Evolutionary conservation across 2,888 invertebrate genomes (phyloP).

Genomic region (Octonoba sinensis): DNA sequence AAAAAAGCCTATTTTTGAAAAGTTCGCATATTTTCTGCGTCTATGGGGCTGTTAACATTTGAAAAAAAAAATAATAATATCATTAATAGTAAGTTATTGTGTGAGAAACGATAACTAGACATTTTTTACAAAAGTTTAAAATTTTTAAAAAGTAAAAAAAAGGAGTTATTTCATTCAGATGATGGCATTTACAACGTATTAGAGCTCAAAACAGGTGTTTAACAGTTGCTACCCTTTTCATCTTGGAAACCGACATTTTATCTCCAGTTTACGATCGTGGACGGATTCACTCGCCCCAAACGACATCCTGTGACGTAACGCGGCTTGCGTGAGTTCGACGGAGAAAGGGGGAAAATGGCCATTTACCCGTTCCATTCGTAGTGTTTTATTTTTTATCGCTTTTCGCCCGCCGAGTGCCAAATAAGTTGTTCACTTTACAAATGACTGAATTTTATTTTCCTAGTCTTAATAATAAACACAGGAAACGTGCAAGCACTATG

Average conservation of each 20-base stretch:
- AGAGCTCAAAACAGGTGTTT: too few relatives aligned
- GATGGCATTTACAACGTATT: too few relatives aligned
- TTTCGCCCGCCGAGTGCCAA: slow-evolving; percentile 28
- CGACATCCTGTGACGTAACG: slow-evolving; percentile 45
- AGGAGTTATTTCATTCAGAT: too few relatives aligned
- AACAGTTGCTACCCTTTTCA: background rate
- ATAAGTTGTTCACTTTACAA: slow-evolving; percentile 48
- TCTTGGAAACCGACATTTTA: slow-evolving; percentile 5
- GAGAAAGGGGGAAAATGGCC: background rate
- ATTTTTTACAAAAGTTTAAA: too few relatives aligned
- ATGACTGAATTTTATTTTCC: slow-evolving; percentile 35
- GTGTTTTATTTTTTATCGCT: slow-evolving; percentile 30
- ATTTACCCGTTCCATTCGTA: background rate
- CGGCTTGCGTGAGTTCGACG: slow-evolving; percentile 9
- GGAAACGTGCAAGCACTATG: slow-evolving; percentile 2
- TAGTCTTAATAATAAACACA: slow-evolving; percentile 6
- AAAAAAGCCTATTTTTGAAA: too few relatives aligned
- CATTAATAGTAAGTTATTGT: too few relatives aligned
- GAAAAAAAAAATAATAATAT: too few relatives aligned
- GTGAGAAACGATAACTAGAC: too few relatives aligned
- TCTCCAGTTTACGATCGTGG: slow-evolving; percentile 24
- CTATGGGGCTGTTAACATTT: too few relatives aligned
- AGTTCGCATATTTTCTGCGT: too few relatives aligned
- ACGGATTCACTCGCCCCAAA: slow-evolving; percentile 21
- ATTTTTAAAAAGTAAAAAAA: too few relatives aligned